Evolutionary conservation across 2,888 invertebrate species (phyloP), one percentile per base, ranked within the genome.

Genomic region (Drosophila mimetica): DNA sequence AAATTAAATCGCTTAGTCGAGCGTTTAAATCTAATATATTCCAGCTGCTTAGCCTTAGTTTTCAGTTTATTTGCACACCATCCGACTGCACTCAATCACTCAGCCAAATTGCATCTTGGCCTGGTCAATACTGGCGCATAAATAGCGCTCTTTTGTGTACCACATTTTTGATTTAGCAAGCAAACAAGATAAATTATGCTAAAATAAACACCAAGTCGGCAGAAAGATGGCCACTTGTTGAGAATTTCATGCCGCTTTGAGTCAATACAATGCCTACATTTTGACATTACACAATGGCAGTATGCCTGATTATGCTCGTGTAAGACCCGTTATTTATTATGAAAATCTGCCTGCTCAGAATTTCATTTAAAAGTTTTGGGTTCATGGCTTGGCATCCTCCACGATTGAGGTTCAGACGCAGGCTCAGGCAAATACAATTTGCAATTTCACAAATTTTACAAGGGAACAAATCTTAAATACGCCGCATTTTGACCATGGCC

Each of bases 281-380:
- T 34, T 44, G 28, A 63, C 77, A 73, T 76, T 70, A 61, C 76
- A 79, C 78, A 79, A 76, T 76, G 58, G 76, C 72, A 76, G 85
- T 85, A 81, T 71, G 77, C 60, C 52, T 82, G 79, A 77, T 81
- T 79, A 71, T 71, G 57, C 50, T 39, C 63, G 59, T 69, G 59
- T 59, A 69, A 71, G 52, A 72, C 81, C 65, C 74, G 54, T 74
- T 74, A 85, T 85, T 82, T 82, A 79, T 85, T 85, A 79, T 82
- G 81, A 82, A 82, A 82, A 85, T 77, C 81, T 79, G 76, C 71
- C 52, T 58, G 83, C 86, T 82, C 61, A 82, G 83, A 77, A 82
- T 67, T 82, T 77, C 77, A 82, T 82, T 82, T 77, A 57, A 82
- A 82, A 70, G 69, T 82, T 64, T 57, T 32, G 18, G 22, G 14